Conservation (phyloP, 2,888 invertebrate genomes). For the Chydorus sphaericus region DNA sequence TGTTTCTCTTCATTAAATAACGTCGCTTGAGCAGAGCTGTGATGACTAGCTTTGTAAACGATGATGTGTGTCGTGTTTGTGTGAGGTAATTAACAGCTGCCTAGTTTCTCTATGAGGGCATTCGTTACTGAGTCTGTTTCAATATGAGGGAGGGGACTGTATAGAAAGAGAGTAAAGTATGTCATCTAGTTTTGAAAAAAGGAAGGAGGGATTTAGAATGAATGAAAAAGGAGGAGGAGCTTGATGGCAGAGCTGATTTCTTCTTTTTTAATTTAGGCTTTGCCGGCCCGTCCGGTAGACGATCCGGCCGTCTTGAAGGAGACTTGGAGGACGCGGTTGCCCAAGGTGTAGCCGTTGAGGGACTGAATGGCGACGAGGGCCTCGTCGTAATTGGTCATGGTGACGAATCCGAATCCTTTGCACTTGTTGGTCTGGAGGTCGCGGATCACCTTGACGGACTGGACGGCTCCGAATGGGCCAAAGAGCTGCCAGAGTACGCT, state of each 20-base stretch:
- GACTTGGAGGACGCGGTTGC: conserved; percentile 90
- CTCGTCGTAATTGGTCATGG: conserved; percentile 97
- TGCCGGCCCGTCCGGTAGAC: not conserved
- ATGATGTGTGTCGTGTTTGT: not conserved
- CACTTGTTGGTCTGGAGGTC: conserved; percentile 93
- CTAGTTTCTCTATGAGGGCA: not conserved
- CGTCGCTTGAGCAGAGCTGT: conserved; percentile 8
- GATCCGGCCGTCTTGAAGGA: conserved; percentile 65
- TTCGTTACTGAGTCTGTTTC: too few relatives aligned
- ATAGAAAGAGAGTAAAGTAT: not conserved
- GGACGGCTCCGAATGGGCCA: conserved; percentile 93
- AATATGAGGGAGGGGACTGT: too few relatives aligned
- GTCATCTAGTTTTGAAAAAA: not conserved
- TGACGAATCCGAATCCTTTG: conserved; percentile 96
- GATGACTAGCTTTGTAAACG: conserved; percentile 8
- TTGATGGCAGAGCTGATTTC: not conserved
- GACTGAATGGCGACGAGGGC: conserved; percentile 91
- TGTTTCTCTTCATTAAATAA: not conserved
- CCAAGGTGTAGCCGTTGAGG: conserved; percentile 87
- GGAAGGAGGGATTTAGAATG: not conserved
- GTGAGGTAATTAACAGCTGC: not conserved
- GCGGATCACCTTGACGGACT: conserved; percentile 89
- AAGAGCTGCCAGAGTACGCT: conserved; percentile 86
- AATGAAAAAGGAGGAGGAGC: too few relatives aligned
- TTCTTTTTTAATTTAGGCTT: not conserved